These are phyloP conservation scores for Orestias chungarensis DNA, from an alignment of 2,797 vertebrate genomes.

Conservation along the genomic window DNA sequence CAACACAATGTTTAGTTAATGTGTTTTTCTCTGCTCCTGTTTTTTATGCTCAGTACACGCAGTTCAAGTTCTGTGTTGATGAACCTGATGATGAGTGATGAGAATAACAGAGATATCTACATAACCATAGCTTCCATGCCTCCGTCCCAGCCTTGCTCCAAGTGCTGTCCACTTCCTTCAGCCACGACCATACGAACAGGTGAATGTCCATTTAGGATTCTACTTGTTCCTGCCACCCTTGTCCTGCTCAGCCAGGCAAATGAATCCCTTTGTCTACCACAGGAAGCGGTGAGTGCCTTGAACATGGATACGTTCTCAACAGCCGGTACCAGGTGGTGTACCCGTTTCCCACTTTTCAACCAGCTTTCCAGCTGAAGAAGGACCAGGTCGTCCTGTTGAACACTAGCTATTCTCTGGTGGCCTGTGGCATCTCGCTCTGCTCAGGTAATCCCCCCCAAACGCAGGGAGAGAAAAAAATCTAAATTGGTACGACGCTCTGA, in stretches of 20 bases:
- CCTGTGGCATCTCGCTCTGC: slow-evolving; percentile 88
- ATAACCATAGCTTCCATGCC: slow-evolving; percentile 90
- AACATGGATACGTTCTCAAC: slow-evolving; percentile 90
- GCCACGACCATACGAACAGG: slow-evolving; percentile 81
- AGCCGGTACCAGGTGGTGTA: slow-evolving; percentile 96
- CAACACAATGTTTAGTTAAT: neutral
- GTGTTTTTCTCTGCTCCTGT: neutral
- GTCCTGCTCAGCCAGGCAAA: neutral
- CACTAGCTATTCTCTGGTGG: slow-evolving; percentile 94
- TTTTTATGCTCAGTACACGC: slow-evolving; percentile 80
- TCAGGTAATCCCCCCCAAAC: slow-evolving; percentile 66
- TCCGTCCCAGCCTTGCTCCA: slow-evolving; percentile 79
- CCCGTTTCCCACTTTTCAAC: slow-evolving; percentile 95
- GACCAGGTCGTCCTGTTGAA: slow-evolving; percentile 94
- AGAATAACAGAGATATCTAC: slow-evolving; percentile 94
- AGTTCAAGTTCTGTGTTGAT: slow-evolving; percentile 88
- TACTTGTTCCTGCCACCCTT: neutral
- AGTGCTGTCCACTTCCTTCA: slow-evolving; percentile 79
- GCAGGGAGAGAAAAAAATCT: neutral
- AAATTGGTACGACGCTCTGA: neutral
- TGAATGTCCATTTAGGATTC: slow-evolving; percentile 46
- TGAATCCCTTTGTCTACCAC: slow-evolving; percentile 5
- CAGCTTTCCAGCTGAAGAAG: slow-evolving; percentile 94
- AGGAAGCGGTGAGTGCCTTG: slow-evolving; percentile 86
- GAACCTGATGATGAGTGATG: slow-evolving; percentile 94